These are phyloP conservation scores for Bubo bubo DNA, from an alignment of 2,113 vertebrate species.

Conservation along the genomic window DNA sequence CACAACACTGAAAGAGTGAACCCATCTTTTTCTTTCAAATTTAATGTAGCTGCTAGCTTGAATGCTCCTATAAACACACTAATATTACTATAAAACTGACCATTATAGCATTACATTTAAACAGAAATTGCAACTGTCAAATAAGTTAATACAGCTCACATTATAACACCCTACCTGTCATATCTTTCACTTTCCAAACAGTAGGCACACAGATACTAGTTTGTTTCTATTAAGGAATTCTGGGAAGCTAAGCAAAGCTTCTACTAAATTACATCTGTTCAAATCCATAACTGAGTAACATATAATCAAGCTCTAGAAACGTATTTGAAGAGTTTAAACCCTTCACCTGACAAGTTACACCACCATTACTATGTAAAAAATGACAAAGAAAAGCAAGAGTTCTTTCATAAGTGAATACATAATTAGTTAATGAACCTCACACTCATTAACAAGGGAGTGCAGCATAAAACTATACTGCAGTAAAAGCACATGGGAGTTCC, in stretches of 20 bases:
- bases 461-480: not conserved
- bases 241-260: not conserved
- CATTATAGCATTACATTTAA: not conserved
- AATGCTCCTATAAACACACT: not conserved
- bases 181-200: not conserved
- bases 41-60: not conserved
- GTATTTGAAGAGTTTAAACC: not conserved
- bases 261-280: not conserved
- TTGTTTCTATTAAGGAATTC: not conserved
- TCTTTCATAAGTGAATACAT: not conserved
- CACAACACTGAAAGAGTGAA: not conserved
- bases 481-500: not conserved
- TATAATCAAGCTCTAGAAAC: not conserved
- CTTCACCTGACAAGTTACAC: not conserved
- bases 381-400: not conserved
- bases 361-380: not conserved
- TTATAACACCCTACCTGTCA: not conserved
- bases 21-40: not conserved
- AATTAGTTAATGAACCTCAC: not conserved
- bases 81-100: not conserved
- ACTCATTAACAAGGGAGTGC: not conserved
- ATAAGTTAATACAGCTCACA: not conserved
- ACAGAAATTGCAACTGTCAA: not conserved
- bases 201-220: not conserved
- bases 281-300: not conserved